Evolutionary conservation across 2,113 vertebrate species (phyloP).

Genomic region (Lampris megalopsis): DNA sequence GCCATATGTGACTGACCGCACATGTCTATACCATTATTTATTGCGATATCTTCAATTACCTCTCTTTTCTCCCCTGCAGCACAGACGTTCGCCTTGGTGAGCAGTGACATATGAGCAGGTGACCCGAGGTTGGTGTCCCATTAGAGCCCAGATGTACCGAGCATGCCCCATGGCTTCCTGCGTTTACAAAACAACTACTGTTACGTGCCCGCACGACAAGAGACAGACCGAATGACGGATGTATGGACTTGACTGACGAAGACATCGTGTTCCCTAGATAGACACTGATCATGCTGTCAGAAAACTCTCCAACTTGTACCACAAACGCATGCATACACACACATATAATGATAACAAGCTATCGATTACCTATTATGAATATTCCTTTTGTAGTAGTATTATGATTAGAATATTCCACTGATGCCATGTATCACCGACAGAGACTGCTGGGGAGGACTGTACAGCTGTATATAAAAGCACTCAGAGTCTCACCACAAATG

Average conservation of each 20-base stretch:
- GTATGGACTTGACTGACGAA: conserved; percentile 12
- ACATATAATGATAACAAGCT: conserved; percentile 13
- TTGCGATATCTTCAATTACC: background rate
- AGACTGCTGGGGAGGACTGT: conserved; percentile 27
- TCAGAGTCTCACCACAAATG: conserved; percentile 15
- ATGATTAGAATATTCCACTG: conserved; percentile 32
- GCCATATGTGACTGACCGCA: background rate
- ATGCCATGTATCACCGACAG: conserved; percentile 1
- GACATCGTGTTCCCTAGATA: background rate
- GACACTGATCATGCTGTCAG: background rate
- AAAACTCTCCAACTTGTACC: conserved; percentile 5
- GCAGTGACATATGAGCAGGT: conserved; percentile 71
- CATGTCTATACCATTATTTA: background rate
- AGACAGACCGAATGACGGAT: conserved; percentile 15
- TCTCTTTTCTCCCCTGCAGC: conserved; percentile 50
- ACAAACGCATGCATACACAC: conserved; percentile 16
- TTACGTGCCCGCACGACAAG: conserved; percentile 8
- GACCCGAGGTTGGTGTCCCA: conserved; percentile 9
- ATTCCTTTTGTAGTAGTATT: conserved; percentile 50
- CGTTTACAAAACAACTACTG: conserved; percentile 56
- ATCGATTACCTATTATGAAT: conserved; percentile 43
- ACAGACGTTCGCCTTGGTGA: conserved; percentile 71
- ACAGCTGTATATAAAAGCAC: conserved; percentile 60
- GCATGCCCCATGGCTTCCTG: conserved; percentile 60
- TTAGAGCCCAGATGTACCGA: conserved; percentile 59